phyloP scores from a whole-genome alignment of 2,888 invertebrate species.

The Notocelia uddmanniana region DNA sequence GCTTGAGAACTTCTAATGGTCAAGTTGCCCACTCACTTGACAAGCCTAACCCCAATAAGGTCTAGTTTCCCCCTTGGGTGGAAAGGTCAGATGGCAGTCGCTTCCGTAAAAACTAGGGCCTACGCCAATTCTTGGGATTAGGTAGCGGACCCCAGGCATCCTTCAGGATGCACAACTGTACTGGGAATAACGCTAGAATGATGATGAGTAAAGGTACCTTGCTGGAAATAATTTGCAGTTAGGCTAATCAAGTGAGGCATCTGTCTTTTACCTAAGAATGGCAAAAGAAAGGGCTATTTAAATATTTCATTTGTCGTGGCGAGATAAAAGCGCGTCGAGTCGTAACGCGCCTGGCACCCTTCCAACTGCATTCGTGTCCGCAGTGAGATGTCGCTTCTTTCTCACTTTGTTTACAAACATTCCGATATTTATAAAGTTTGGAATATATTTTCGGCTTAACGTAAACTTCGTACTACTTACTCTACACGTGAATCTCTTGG shows the following conservation, averaged over 20 bases:
- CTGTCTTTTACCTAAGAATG: slow-evolving; percentile 56
- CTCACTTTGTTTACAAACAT: slow-evolving; percentile 73
- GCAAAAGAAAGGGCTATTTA: slow-evolving; percentile 70
- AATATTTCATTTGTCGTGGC: slow-evolving; percentile 70
- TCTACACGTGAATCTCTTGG: not conserved
- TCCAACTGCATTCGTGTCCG: slow-evolving; percentile 71
- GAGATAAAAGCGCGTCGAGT: slow-evolving; percentile 73
- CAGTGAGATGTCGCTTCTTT: slow-evolving; percentile 62
- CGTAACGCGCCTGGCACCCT: slow-evolving; percentile 66
- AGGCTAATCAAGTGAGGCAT: slow-evolving; percentile 47
- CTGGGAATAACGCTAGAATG: no score
- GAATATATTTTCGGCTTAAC: slow-evolving; percentile 46
- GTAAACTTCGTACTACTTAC: not conserved
- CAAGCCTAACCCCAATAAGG: no score
- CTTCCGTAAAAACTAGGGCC: no score
- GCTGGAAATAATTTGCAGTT: slow-evolving; percentile 55
- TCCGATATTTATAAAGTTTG: slow-evolving; percentile 55
- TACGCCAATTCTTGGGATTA: no score
- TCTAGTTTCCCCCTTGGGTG: no score
- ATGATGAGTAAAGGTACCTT: not conserved
- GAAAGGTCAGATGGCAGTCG: no score
- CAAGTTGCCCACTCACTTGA: no score
- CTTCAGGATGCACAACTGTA: no score
- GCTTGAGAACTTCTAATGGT: no score
- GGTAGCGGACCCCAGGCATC: no score